These are phyloP conservation scores for Labeo catla DNA, from an alignment of 2,113 vertebrate species.

Conservation along the genomic window DNA sequence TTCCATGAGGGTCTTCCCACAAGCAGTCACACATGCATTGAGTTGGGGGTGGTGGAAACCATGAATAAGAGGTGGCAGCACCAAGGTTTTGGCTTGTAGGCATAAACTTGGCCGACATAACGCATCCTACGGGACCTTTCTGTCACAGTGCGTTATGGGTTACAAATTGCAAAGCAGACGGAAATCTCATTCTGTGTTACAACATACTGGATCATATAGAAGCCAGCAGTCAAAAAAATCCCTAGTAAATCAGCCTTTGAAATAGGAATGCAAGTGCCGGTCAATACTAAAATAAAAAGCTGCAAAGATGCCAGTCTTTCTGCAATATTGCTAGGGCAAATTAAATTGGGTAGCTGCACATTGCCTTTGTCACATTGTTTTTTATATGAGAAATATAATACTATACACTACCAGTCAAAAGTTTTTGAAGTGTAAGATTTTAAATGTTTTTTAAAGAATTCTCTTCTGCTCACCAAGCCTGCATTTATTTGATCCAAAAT, in stretches of 20 bases:
- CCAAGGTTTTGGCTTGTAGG: slow-evolving; percentile 22
- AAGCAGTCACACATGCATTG: slow-evolving; percentile 11
- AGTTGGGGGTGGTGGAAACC: slow-evolving; percentile 10
- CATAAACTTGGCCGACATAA: slow-evolving; percentile 31
- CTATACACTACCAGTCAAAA: too few species aligned
- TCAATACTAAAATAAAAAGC: background rate
- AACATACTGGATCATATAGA: slow-evolving; percentile 28
- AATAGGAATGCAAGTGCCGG: background rate
- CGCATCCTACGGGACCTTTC: slow-evolving; percentile 35
- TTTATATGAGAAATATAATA: too few species aligned
- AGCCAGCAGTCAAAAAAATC: background rate
- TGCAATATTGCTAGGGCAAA: background rate
- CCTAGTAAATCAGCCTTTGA: background rate
- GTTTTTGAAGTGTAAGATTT: too few species aligned
- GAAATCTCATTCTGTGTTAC: slow-evolving; percentile 22
- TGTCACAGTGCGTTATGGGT: slow-evolving; percentile 38
- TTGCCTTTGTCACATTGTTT: background rate
- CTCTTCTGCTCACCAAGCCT: too few species aligned
- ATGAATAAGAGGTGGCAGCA: slow-evolving; percentile 28
- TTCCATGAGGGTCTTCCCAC: slow-evolving; percentile 27
- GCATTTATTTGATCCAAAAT: too few species aligned
- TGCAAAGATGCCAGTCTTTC: background rate
- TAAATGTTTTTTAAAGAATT: too few species aligned
- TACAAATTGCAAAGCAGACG: slow-evolving; percentile 30
- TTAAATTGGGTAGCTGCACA: background rate